phyloP scores from a whole-genome alignment of 2,113 vertebrate genomes.

The Hemicordylus capensis region DNA sequence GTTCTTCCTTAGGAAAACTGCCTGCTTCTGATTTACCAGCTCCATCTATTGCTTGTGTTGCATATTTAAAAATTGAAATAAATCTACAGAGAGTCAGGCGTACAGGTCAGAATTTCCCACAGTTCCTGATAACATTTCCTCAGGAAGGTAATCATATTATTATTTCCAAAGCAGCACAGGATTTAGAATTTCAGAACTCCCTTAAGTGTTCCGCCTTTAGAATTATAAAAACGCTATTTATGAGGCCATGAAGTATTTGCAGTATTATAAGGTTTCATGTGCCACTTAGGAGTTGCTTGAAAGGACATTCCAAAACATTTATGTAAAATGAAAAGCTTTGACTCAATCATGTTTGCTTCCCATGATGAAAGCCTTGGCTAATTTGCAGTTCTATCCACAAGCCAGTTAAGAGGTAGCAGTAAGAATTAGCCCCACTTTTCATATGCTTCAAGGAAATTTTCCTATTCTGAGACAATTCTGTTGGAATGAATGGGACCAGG shows the following conservation, averaged over 20 bases:
- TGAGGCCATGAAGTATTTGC: not conserved
- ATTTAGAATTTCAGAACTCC: not conserved
- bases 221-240: not conserved
- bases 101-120: conserved; percentile 1
- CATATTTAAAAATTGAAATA: conserved; percentile 5
- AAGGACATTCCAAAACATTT: not conserved
- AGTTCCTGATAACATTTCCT: not conserved
- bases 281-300: not conserved
- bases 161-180: conserved; percentile 8
- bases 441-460: not conserved
- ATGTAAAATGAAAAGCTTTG: not conserved
- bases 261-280: not conserved
- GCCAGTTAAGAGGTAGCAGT: not conserved
- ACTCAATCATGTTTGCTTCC: not conserved
- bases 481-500: not conserved
- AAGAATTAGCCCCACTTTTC: not conserved
- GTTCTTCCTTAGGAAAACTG: not conserved
- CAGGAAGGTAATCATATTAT: conserved; percentile 1
- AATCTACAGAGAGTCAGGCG: not conserved
- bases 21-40: conserved; percentile 24
- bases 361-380: not conserved
- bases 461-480: not conserved
- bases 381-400: not conserved
- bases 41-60: conserved; percentile 22
- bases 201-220: conserved; percentile 3